These are phyloP conservation scores for Cryptocephalus moraei DNA, from an alignment of 2,888 invertebrate genomes.

Conservation along the genomic window DNA sequence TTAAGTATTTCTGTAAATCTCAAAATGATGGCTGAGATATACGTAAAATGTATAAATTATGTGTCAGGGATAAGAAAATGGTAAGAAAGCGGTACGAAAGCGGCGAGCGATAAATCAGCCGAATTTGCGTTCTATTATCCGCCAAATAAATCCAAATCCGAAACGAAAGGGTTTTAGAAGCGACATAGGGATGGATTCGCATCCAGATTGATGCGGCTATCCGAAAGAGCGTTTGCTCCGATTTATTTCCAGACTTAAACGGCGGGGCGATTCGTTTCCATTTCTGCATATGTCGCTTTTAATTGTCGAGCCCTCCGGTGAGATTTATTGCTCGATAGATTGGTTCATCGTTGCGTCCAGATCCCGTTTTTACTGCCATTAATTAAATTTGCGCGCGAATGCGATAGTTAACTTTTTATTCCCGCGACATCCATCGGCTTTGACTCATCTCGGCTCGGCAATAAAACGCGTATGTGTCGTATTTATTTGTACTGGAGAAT, in stretches of 20 bases:
- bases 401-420: constrained; percentile 30
- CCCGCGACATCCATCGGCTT: not conserved
- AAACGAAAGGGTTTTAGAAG: constrained; percentile 9
- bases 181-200: not conserved
- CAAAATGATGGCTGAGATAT: too few relatives aligned
- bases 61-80: too few relatives aligned
- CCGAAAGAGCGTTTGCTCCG: constrained; percentile 24
- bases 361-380: constrained; percentile 37
- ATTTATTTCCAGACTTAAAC: constrained; percentile 31
- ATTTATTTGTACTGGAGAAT: too few relatives aligned
- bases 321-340: constrained; percentile 35
- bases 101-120: too few relatives aligned
- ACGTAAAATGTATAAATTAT: too few relatives aligned
- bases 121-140: not conserved
- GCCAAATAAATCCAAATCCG: constrained; percentile 14
- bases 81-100: too few relatives aligned
- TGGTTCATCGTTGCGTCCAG: constrained; percentile 31
- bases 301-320: constrained; percentile 10
- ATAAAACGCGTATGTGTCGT: too few relatives aligned
- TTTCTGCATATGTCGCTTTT: constrained; percentile 1
- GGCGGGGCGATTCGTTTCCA: constrained; percentile 17
- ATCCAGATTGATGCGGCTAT: constrained; percentile 27
- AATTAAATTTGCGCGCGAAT: constrained; percentile 27
- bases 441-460: not conserved
- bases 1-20: too few relatives aligned